phyloP scores from a whole-genome alignment of 2,113 vertebrate species.

The Elgaria multicarinata region DNA sequence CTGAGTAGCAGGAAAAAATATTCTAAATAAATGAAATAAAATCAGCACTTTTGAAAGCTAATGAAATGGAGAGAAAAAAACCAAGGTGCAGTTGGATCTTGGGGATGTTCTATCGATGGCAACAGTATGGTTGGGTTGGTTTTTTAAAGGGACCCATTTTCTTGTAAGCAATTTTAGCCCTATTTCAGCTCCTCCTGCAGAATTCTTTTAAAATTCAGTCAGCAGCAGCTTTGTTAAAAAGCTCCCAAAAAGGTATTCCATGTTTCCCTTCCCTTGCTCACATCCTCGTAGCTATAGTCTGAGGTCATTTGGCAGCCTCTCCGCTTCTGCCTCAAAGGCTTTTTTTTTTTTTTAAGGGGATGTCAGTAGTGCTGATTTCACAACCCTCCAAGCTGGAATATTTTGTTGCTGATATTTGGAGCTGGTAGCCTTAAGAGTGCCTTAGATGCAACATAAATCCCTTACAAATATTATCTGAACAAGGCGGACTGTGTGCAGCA shows the following conservation, averaged over 20 bases:
- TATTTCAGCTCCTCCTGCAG: background rate
- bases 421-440: background rate
- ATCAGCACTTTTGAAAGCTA: background rate
- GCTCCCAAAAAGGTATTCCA: conserved; percentile 56
- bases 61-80: background rate
- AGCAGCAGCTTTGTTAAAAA: conserved; percentile 42
- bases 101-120: background rate
- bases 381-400: background rate
- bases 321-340: background rate
- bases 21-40: background rate
- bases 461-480: background rate
- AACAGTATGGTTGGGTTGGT: too few species aligned
- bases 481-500: background rate
- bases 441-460: background rate
- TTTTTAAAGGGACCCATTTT: background rate
- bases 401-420: conserved; percentile 10
- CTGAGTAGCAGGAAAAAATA: too few species aligned
- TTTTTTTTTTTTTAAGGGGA: too few species aligned
- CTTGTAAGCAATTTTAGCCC: background rate
- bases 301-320: conserved; percentile 41
- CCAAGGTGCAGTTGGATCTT: background rate
- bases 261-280: background rate
- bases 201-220: conserved; percentile 38
- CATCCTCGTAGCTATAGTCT: background rate
- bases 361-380: background rate